phyloP scores from a whole-genome alignment of 2,113 vertebrate genomes.

The Mobula hypostoma region DNA sequence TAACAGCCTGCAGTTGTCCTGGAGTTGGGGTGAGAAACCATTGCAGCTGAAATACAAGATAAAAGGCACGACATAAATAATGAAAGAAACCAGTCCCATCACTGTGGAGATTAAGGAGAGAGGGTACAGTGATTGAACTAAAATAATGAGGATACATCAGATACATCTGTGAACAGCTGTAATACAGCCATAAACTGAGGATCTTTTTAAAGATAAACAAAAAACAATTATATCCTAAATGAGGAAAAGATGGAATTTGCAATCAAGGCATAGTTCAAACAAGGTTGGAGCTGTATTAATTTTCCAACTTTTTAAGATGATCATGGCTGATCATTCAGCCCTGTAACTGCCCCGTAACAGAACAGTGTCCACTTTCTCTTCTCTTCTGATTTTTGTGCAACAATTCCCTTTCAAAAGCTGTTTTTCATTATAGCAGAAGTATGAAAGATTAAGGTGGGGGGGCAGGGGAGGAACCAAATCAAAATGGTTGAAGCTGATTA shows the following conservation, averaged over 20 bases:
- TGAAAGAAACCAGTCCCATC: background rate
- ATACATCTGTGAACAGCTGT: background rate
- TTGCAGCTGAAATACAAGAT: slow-evolving; percentile 9
- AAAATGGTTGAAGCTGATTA: background rate
- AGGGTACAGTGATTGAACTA: background rate
- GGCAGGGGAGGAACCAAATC: background rate
- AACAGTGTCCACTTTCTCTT: background rate
- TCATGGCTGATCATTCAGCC: background rate
- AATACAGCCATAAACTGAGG: background rate
- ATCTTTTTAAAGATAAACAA: background rate
- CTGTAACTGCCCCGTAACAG: background rate
- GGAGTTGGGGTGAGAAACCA: background rate
- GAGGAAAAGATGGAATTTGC: background rate
- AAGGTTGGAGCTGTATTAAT: background rate
- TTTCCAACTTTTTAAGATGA: background rate
- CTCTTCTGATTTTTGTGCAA: background rate
- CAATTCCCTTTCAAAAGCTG: background rate
- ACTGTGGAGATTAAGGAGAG: background rate
- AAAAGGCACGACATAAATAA: background rate
- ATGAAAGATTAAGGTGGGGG: background rate
- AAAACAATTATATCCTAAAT: background rate
- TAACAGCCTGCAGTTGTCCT: background rate
- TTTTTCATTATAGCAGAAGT: background rate
- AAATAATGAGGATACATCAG: background rate
- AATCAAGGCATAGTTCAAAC: background rate